These are phyloP conservation scores for Drosophila persimilis DNA, from an alignment of 1,140 invertebrate genomes.

Conservation along the genomic window DNA sequence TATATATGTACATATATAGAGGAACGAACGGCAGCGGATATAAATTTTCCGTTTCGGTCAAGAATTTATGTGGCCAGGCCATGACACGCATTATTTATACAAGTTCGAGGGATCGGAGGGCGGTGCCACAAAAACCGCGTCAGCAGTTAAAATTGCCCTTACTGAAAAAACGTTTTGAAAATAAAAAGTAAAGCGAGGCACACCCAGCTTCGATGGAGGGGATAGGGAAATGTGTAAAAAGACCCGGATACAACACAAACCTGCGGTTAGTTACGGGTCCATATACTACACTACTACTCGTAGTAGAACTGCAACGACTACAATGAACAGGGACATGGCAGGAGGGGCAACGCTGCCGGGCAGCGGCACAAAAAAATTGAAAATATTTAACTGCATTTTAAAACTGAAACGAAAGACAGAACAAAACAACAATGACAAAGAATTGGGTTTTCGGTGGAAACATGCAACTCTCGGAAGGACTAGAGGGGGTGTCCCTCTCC, in stretches of 20 bases:
- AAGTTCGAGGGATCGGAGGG: slow-evolving; percentile 29
- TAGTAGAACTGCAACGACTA: slow-evolving; percentile 30
- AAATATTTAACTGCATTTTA: slow-evolving; percentile 77
- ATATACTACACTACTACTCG: slow-evolving; percentile 65
- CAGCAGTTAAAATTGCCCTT: slow-evolving; percentile 77
- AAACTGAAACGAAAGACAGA: slow-evolving; percentile 38
- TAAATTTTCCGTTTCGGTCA: slow-evolving; percentile 72
- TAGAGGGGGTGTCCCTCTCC: slow-evolving; percentile 6
- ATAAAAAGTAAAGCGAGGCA: not conserved
- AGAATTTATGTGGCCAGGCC: slow-evolving; percentile 74
- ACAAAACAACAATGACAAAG: slow-evolving; percentile 4
- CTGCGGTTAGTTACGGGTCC: slow-evolving; percentile 79
- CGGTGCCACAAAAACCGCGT: slow-evolving; percentile 59
- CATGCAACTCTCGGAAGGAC: slow-evolving; percentile 36
- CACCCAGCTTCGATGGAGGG: no score
- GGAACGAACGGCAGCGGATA: slow-evolving; percentile 48
- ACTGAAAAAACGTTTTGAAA: slow-evolving; percentile 44
- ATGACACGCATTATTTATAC: slow-evolving; percentile 77
- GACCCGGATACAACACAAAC: slow-evolving; percentile 61
- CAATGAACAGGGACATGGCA: slow-evolving; percentile 24
- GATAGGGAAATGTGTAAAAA: slow-evolving; percentile 3
- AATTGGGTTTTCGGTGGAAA: not conserved
- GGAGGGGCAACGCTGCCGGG: not conserved
- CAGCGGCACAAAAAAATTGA: slow-evolving; percentile 50
- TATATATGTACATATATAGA: slow-evolving; percentile 20